Evolutionary conservation across 2,888 invertebrate species (phyloP).

Genomic region (Pterostichus madidus): DNA sequence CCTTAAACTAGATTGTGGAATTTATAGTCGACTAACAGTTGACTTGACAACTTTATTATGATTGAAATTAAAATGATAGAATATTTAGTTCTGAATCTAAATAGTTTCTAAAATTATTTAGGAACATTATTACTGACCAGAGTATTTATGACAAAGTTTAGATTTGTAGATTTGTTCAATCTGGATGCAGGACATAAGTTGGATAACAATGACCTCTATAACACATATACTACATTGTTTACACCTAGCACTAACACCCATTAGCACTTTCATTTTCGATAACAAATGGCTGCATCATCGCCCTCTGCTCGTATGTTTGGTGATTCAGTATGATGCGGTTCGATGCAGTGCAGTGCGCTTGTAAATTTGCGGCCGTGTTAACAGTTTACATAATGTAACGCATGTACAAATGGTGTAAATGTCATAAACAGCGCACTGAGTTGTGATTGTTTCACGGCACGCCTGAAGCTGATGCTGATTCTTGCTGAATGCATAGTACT

Average conservation of each 20-base stretch:
- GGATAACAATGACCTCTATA: neutral
- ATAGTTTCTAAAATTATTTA: too few relatives aligned
- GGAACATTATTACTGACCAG: too few relatives aligned
- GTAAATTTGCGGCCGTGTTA: slow-evolving; percentile 55
- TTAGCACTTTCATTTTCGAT: slow-evolving; percentile 48
- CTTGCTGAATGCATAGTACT: neutral
- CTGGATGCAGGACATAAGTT: too few relatives aligned
- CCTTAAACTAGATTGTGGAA: too few relatives aligned
- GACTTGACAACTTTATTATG: too few relatives aligned
- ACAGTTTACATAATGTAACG: slow-evolving; percentile 63
- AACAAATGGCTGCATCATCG: slow-evolving; percentile 23
- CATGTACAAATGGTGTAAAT: slow-evolving; percentile 60
- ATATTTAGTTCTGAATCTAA: too few relatives aligned
- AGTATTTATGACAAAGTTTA: too few relatives aligned
- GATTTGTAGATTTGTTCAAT: too few relatives aligned
- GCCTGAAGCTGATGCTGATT: slow-evolving; percentile 14
- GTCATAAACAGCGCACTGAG: slow-evolving; percentile 51
- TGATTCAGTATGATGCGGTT: too few relatives aligned
- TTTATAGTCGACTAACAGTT: too few relatives aligned
- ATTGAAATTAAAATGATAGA: too few relatives aligned
- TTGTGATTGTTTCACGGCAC: slow-evolving; percentile 41
- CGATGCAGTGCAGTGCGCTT: slow-evolving; percentile 23
- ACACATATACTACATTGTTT: too few relatives aligned
- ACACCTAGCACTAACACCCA: neutral
- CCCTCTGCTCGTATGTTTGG: neutral